Evolutionary conservation across 2,797 vertebrate species (phyloP), one percentile per base, ranked within the genome.

Genomic region (Ambastaia sidthimunki): DNA sequence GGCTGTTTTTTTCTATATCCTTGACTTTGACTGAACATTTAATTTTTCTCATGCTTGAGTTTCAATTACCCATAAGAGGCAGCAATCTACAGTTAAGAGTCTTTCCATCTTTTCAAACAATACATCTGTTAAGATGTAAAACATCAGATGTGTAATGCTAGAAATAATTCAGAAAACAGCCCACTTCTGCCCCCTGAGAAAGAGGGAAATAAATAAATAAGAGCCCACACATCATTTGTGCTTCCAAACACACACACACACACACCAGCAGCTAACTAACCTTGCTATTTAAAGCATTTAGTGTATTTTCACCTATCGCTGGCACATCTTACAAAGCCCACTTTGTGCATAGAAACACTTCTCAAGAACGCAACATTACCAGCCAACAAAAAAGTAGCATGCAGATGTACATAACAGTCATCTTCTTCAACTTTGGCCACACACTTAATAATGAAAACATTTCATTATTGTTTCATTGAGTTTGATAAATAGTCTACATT

Each of bases 241-340:
- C 25, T 31, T 74, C 11, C 2, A 0, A 48, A 44, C 41, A 62
- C 12, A 75, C 25, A 63, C 18, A 18, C 28, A 28, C 37, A 50
- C 55, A 74, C 25, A 59, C 41, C 34, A 48, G 55, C 55, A 73
- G 55, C n/a, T 60, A 37, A 44, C n/a, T 75, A 44, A 74, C 44
- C 25, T 25, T 9, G 21, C 9, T 28, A 75, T 37, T 37, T 37
- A 37, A 37, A 37, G 3, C 6, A 37, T 31, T 12, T 23, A 21
- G 23, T 37, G 9, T 54, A 25, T 66, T 37, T 41, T 66, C 48
- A 67, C 60, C 50, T 41, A n/a, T 41, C 41, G 23, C 28, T 66
- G 12, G 44, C 44, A 76, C 1, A 66, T 75, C 7, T 48, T 48
- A 31, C 55, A 73, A 11, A 66, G 25, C 21, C 5, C 31, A 68